Percentiles rank a stretch among this genome's conserved stretches.
Conservation (phyloP, 2,113 vertebrate species). For the Eublepharis macularius region DNA sequence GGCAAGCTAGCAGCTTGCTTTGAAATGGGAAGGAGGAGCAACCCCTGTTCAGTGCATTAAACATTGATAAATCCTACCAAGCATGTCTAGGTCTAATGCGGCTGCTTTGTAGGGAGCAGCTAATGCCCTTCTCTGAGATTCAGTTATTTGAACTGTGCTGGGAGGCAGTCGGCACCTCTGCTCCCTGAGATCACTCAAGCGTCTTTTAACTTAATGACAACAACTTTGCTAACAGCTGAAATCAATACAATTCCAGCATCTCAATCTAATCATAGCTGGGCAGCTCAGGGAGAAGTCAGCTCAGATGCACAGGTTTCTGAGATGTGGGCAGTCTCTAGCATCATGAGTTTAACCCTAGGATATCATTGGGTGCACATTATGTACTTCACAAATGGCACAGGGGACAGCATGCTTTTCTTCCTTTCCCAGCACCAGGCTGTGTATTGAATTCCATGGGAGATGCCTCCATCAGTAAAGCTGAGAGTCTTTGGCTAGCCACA, state of each 20-base stretch:
- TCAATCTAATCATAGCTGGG: conserved; percentile 45
- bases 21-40: not conserved
- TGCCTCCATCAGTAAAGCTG: not conserved
- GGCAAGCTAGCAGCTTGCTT: not conserved
- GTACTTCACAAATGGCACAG: not conserved
- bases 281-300: conserved; percentile 3
- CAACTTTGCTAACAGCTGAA: conserved; percentile 52
- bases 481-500: not conserved
- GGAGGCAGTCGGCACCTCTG: conserved; percentile 43
- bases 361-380: not conserved
- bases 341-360: conserved; percentile 13
- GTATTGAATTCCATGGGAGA: too few species aligned
- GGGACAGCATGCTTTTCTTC: not conserved
- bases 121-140: conserved; percentile 28
- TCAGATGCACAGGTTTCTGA: not conserved
- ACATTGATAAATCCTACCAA: not conserved
- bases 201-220: conserved; percentile 56
- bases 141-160: conserved; percentile 28
- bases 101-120: conserved; percentile 3
- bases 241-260: conserved; percentile 39
- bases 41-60: not conserved
- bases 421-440: not conserved
- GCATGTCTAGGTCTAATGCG: not conserved
- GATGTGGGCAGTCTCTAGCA: not conserved
- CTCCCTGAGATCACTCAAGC: conserved; percentile 26